Percentiles rank a stretch among this genome's conserved stretches.
Conservation (phyloP, 2,797 vertebrate species). For the Erpetoichthys calabaricus region DNA sequence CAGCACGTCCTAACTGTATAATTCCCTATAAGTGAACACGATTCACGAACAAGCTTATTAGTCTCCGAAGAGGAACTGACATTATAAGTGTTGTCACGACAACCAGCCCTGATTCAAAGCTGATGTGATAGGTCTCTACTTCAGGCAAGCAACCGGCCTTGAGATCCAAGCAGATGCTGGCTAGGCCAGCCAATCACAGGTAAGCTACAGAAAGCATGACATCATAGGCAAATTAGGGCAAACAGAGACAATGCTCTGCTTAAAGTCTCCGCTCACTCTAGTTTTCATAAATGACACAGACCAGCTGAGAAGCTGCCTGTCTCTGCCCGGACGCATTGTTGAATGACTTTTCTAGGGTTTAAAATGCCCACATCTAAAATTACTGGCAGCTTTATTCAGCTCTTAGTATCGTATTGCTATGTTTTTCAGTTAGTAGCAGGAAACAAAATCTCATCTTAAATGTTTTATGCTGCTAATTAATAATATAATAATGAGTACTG, state of each 20-base stretch:
- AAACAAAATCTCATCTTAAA: no score
- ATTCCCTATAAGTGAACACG: conserved; percentile 28
- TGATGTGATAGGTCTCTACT: conserved; percentile 66
- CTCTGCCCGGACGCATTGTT: not conserved
- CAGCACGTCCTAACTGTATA: not conserved
- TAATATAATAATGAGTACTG: no score
- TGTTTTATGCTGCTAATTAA: no score
- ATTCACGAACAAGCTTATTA: conserved; percentile 57
- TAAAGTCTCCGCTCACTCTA: conserved; percentile 28
- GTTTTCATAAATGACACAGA: not conserved
- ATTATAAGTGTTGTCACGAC: conserved; percentile 71
- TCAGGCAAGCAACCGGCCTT: conserved; percentile 65
- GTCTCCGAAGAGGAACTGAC: conserved; percentile 44
- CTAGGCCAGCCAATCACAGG: conserved; percentile 54
- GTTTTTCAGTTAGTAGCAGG: no score
- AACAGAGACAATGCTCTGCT: conserved; percentile 39
- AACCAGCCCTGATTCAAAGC: conserved; percentile 71
- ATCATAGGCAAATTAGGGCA: conserved; percentile 77
- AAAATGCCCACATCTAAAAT: no score
- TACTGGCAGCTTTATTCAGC: no score
- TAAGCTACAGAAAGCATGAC: conserved; percentile 64
- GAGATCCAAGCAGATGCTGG: conserved; percentile 75
- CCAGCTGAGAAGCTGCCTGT: not conserved
- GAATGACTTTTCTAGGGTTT: no score
- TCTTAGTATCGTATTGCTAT: no score